Conservation (phyloP, 2,888 invertebrate species). For the Strigamia crassipes region DNA sequence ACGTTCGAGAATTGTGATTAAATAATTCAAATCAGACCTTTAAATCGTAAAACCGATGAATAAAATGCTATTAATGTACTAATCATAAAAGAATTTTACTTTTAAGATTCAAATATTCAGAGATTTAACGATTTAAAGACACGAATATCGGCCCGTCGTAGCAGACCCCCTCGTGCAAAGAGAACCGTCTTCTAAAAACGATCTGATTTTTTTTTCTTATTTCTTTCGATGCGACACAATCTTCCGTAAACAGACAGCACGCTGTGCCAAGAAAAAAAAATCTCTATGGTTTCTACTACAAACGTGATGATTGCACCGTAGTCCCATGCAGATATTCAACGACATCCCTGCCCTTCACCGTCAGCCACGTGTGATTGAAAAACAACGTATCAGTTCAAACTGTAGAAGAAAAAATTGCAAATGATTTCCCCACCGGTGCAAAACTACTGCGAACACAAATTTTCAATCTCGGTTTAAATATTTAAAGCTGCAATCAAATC, state of each 20-base stretch:
- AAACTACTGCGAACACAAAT: background rate
- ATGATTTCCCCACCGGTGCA: background rate
- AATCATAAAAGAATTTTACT: too few species aligned
- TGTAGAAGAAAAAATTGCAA: background rate
- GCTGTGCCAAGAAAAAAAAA: background rate
- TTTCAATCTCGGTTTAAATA: background rate
- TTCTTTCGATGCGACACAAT: background rate
- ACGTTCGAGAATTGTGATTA: too few species aligned
- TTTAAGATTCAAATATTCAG: too few species aligned
- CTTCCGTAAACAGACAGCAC: background rate
- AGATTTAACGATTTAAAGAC: too few species aligned
- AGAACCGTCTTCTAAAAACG: background rate
- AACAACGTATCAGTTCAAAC: background rate
- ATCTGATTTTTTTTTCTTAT: background rate
- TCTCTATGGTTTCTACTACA: background rate
- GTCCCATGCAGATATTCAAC: background rate
- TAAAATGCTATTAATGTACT: too few species aligned
- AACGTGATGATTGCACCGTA: background rate
- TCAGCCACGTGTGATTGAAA: background rate
- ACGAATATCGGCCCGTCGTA: background rate
- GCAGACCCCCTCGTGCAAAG: background rate
- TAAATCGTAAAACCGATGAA: too few species aligned
- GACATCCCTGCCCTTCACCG: background rate
- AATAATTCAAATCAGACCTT: too few species aligned
- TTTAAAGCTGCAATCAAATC: too few species aligned